These are phyloP conservation scores for Corticium candelabrum DNA, from an alignment of 37 sponge, comb jelly and placozoan species.

Conservation along the genomic window DNA sequence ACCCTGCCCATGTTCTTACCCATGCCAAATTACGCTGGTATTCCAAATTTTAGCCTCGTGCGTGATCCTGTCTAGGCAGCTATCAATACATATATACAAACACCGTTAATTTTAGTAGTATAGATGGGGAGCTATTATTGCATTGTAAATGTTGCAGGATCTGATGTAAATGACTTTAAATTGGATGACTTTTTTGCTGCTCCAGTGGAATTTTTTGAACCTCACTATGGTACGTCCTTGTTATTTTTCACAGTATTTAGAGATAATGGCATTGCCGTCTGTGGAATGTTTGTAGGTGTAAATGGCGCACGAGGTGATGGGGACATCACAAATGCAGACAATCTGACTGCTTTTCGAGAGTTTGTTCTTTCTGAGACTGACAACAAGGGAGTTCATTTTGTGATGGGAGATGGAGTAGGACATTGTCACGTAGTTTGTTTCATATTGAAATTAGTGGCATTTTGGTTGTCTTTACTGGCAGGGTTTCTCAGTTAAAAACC, in stretches of 20 bases:
- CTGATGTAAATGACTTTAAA: constrained; percentile 71
- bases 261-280: background rate
- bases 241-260: background rate
- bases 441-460: background rate
- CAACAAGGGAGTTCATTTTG: constrained; percentile 77
- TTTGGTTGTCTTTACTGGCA: background rate
- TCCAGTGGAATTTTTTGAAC: constrained; percentile 92
- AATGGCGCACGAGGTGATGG: constrained; percentile 62
- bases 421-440: background rate
- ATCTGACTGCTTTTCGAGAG: constrained; percentile 58
- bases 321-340: constrained; percentile 76
- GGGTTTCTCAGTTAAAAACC: constrained; percentile 83
- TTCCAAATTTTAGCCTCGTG: too few species aligned
- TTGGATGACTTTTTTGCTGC: constrained; percentile 74
- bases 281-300: background rate
- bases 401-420: constrained; percentile 90
- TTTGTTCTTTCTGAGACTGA: constrained; percentile 76
- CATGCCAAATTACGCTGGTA: too few species aligned
- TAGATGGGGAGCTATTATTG: too few species aligned
- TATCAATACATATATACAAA: too few species aligned
- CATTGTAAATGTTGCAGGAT: too few species aligned
- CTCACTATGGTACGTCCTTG: constrained; percentile 65
- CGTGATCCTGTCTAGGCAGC: too few species aligned
- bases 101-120: too few species aligned
- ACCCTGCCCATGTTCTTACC: too few species aligned